Base-by-base conservation (phyloP, 2,797 vertebrate genomes). In the Carduelis carduelis region DNA sequence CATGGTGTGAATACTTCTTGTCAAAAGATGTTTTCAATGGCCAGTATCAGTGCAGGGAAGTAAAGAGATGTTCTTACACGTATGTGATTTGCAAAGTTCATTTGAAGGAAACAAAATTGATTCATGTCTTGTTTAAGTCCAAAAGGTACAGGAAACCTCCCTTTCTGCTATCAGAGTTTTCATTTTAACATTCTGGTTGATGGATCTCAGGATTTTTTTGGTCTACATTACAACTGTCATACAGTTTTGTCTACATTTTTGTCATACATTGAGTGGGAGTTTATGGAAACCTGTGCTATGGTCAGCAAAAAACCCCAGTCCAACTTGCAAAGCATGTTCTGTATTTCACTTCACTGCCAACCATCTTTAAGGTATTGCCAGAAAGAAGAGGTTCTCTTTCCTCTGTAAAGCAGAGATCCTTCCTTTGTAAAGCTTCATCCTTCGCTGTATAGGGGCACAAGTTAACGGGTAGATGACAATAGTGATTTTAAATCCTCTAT, bases 401-500 rank as follows among this genome's bases (percentile, higher is more conserved):
- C 32, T 91, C 80, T 70, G 28, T 66, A 79, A 94, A 80, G 56
- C 35, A 74, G 60, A 70, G 55, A 39, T 59, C 8, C 16, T 81
- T 89, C 59, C 32, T 93, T 78, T 78, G 34, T 66, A 87, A 87
- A 80, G 32, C 28, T 69, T 84, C 74, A 72, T 66, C 64, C 44
- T 37, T 77, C 37, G 64, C 41, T 66, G 18, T 70, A 39, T 12
- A 39, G 32, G 41, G 39, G 63, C 27, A 75, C 81, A 94, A 80
- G 63, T 87, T 90, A 96, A 86, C 1, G 1, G 56, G 74, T 74
- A 89, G 50, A 37, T 59, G 70, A 89, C 59, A 94, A 87, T 94
- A 80, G 78, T 10, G 24, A 82, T 90, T 92, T 91, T 84, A 92
- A 95, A 83, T 32, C 22, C 76, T 90, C 93, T 95, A 78, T 82